These are phyloP conservation scores for Tringa solitaria DNA, from an alignment of 2,113 vertebrate genomes.

Conservation along the genomic window DNA sequence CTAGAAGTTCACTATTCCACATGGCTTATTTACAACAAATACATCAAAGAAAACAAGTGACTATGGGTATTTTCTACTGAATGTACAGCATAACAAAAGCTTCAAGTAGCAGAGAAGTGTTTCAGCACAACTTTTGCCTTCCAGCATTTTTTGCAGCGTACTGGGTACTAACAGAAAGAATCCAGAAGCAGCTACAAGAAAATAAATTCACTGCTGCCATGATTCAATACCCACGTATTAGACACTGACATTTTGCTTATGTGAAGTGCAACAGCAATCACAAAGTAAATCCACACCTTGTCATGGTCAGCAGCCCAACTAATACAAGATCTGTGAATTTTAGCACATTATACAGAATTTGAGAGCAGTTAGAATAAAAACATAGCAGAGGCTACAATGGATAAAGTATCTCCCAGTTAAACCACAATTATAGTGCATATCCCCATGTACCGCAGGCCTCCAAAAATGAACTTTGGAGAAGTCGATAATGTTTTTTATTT, in stretches of 20 bases:
- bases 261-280: not conserved
- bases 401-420: not conserved
- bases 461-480: not conserved
- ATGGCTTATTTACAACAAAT: not conserved
- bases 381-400: not conserved
- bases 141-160: not conserved
- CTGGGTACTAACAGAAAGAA: not conserved
- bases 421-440: not conserved
- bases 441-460: not conserved
- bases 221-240: not conserved
- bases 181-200: not conserved
- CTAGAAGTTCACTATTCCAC: not conserved
- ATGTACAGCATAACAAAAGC: not conserved
- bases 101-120: not conserved
- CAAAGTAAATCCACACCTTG: slow-evolving; percentile 16
- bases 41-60: not conserved
- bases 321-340: not conserved
- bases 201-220: not conserved
- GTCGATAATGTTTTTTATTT: not conserved
- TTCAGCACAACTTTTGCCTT: slow-evolving; percentile 16
- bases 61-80: not conserved
- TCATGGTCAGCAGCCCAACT: not conserved
- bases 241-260: not conserved
- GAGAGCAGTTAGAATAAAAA: not conserved
- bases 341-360: not conserved